Evolutionary conservation across 2,888 invertebrate species (phyloP), one percentile per base, ranked within the genome.

Genomic region (Leptogaster cylindrica): DNA sequence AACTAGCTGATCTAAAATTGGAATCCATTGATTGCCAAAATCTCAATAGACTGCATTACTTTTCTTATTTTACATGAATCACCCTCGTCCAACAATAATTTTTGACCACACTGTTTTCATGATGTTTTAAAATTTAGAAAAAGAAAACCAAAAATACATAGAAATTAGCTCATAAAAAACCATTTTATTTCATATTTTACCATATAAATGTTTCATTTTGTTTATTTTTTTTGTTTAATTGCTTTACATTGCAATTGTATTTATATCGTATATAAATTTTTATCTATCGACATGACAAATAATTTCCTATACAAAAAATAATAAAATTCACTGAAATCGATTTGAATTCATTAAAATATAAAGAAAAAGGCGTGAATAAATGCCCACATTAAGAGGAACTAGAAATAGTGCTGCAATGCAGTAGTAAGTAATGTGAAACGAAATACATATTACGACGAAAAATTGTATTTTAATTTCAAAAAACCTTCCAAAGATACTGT

Each of bases 171-270:
- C 33, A 52, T 52, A 52, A 52, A 52, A 52, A 52, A 52, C 52
- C 31, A 31, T 18, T 52, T 52, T 52, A 52, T 52, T 52, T 33
- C 31, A 33, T 33, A 16, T 52, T 52, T 28, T 52, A 52, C 33
- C 52, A 52, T 52, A 52, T 52, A 52, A 52, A 52, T 52, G n/a
- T n/a, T 52, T 52, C 52, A 52, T 58, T n/a, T 51, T 51, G 25
- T 58, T 58, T 58, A 39, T 58, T 55, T 55, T 10, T 3, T 58
- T 58, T 58, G 58, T 58, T 58, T 36, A 36, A 58, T 58, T 58
- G 36, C 41, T 39, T 58, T 14, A 39, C 58, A 58, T 58, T 58
- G 41, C 58, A 58, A 58, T 58, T 39, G 58, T 41, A 39, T 39
- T 58, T 41, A 39, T 58, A 39, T 58, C 28, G 10, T 28, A 23